A percentile compares a stretch with the other conserved stretches of the same genome.
Conservation (phyloP, 2,888 invertebrate species). For the Lasius platythorax region DNA sequence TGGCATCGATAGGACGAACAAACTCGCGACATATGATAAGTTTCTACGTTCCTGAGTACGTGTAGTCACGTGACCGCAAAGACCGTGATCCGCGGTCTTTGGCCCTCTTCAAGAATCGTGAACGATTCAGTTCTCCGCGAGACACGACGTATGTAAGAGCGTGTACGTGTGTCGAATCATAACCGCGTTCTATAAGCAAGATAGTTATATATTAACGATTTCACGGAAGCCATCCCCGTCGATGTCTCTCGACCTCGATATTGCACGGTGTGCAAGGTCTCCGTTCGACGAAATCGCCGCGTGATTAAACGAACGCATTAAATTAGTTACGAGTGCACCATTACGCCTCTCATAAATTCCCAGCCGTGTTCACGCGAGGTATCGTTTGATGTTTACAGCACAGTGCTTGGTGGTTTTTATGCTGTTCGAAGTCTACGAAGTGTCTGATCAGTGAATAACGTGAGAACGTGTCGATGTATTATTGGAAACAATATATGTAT, state of each 20-base stretch:
- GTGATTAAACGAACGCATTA: conserved; percentile 17
- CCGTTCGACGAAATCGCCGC: conserved; percentile 14
- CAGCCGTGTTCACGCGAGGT: not conserved
- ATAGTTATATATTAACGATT: not conserved
- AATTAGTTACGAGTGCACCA: not conserved
- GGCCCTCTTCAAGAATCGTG: conserved; percentile 70
- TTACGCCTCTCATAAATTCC: not conserved
- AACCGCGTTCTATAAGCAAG: not conserved
- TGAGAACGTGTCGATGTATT: conserved; percentile 1
- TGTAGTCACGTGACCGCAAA: conserved; percentile 73
- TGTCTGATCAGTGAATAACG: conserved; percentile 11
- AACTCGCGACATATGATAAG: not conserved
- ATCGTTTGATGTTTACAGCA: not conserved
- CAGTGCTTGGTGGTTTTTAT: not conserved
- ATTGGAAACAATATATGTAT: not conserved
- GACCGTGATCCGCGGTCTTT: conserved; percentile 67
- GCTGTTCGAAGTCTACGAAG: not conserved
- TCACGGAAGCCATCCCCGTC: conserved; percentile 1
- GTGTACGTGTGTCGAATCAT: not conserved
- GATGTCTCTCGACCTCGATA: not conserved
- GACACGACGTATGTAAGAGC: conserved; percentile 55
- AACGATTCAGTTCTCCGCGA: conserved; percentile 73
- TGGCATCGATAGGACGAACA: conserved; percentile 6
- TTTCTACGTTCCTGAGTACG: conserved; percentile 67
- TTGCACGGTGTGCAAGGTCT: conserved; percentile 8